These are phyloP conservation scores for Camarhynchus parvulus DNA, from an alignment of 2,113 vertebrate species.

Conservation along the genomic window DNA sequence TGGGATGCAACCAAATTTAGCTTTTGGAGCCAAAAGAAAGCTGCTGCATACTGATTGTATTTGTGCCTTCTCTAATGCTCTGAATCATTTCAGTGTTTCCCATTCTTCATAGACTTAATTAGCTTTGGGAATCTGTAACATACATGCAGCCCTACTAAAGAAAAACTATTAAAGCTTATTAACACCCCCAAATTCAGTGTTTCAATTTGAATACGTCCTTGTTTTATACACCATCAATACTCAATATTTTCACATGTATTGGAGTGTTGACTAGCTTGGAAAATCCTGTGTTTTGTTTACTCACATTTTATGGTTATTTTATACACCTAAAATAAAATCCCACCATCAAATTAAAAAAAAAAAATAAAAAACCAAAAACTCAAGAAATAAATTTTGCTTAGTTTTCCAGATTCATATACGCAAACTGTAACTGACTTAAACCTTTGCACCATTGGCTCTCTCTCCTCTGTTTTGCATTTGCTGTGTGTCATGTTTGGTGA, in stretches of 20 bases:
- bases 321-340: neutral
- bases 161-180: constrained; percentile 17
- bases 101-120: neutral
- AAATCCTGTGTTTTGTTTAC: neutral
- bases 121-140: neutral
- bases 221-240: neutral
- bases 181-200: neutral
- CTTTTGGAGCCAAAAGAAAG: neutral
- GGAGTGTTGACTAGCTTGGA: neutral
- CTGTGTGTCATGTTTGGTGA: neutral
- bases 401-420: neutral
- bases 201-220: neutral
- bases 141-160: neutral
- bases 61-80: neutral
- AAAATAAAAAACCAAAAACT: neutral
- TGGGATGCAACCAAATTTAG: neutral
- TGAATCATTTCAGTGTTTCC: neutral
- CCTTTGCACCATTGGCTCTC: neutral
- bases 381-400: neutral
- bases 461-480: neutral
- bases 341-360: neutral
- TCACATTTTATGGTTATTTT: neutral
- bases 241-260: neutral
- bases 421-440: neutral
- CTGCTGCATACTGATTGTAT: neutral